These are phyloP conservation scores for human DNA, from an alignment of 2,113 vertebrate species.

Conservation along the genomic window GRCh38 chr5:42004001-42004500, in stretches of 20 bases:
- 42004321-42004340: background rate
- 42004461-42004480: background rate
- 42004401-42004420: background rate
- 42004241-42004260: background rate
- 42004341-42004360: background rate
- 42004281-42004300: conserved; percentile 11
- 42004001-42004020: no score
- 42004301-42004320: background rate
- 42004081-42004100: no score
- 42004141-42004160: background rate
- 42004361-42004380: background rate
- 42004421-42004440: background rate
- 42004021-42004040: rapidly evolving
- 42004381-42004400: background rate
- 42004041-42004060: no score
- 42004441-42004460: background rate
- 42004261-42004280: background rate
- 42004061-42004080: no score
- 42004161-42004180: background rate
- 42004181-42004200: background rate
- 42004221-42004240: background rate
- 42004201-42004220: background rate
- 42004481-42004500: background rate
- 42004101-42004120: no score
- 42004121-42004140: background rate